Percentiles rank a stretch among this genome's conserved stretches.
Evolutionary conservation across 1,140 invertebrate genomes (phyloP).

Genomic region (Tribolium madens): DNA sequence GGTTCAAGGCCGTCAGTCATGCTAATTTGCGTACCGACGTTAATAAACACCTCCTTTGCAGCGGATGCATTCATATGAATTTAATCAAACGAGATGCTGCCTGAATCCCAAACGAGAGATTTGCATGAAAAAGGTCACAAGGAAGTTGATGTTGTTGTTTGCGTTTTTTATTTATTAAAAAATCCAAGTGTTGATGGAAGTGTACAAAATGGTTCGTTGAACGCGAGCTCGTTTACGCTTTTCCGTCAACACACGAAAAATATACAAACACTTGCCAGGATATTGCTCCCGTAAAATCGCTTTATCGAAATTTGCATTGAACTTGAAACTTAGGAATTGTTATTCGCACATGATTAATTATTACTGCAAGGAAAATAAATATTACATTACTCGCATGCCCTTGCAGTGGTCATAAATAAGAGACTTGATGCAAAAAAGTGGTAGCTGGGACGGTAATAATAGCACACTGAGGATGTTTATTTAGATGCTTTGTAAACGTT

Average conservation of each 20-base stretch:
- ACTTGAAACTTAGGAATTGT: background rate
- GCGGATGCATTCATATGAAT: background rate
- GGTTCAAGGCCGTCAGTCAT: constrained; percentile 28
- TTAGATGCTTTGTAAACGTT: background rate
- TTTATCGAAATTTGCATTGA: background rate
- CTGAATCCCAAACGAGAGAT: background rate
- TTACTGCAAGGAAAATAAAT: background rate
- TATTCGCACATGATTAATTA: background rate
- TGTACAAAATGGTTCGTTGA: background rate
- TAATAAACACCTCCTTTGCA: background rate
- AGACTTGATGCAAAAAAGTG: background rate
- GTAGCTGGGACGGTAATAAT: background rate
- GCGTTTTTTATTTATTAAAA: background rate
- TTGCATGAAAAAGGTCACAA: background rate
- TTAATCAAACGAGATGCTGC: background rate
- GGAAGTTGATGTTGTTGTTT: background rate
- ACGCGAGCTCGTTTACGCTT: background rate
- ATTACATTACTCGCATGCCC: background rate
- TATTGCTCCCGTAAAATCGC: background rate
- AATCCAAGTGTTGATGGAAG: background rate
- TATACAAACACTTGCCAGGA: background rate
- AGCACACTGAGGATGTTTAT: background rate
- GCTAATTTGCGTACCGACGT: constrained; percentile 1
- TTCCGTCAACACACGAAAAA: constrained; percentile 10
- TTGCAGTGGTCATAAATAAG: background rate